Base-by-base conservation (phyloP, 2,888 invertebrate species). In the Lithophane ornitopus region DNA sequence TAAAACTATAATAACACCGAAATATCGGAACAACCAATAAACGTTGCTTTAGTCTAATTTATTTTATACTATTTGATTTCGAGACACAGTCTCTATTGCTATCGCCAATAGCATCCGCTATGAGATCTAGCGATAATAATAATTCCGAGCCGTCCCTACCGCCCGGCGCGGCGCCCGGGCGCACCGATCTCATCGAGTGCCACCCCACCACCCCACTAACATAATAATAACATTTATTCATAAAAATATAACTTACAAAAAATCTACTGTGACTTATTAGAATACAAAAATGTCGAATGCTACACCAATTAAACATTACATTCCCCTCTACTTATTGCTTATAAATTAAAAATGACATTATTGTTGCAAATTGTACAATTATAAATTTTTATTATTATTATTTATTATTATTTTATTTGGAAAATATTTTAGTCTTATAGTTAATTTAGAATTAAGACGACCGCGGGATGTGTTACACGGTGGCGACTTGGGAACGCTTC, bases 171-270 rank as follows among this genome's bases (percentile, higher is more conserved):
- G 67, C 58, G 34, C 66, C 46, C 66, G 66, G 87, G 80, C 52
- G 80, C 86, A 71, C 84, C 84, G 84, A 84, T 84, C 84, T 73
- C 87, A 89, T 86, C 88, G 88, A 49, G 65, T 78, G 77, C 59
- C 74, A 58, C 82, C 85, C 80, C 34, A 56, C n/a, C 44, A 73
- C 41, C 81, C 76, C 56, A 58, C 82, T 78, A 78, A 82, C 79
- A 58, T 68, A 82, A 86, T 70, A 75, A 82, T 79, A 89, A 85
- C 81, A 88, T 79, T 78, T 73, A 81, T 84, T 46, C 86, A 86
- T 89, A 87, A 89, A 88, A 88, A 88, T 88, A 86, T 88, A 82
- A 88, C 76, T 82, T 89, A 88, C 89, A 86, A 88, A 89, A 88
- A 74, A 68, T 74, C 85, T 89, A 86, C 80, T 59, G 88, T 84